Base-by-base conservation (phyloP, 2,888 invertebrate genomes). In the Pachliopta kotzebuea region DNA sequence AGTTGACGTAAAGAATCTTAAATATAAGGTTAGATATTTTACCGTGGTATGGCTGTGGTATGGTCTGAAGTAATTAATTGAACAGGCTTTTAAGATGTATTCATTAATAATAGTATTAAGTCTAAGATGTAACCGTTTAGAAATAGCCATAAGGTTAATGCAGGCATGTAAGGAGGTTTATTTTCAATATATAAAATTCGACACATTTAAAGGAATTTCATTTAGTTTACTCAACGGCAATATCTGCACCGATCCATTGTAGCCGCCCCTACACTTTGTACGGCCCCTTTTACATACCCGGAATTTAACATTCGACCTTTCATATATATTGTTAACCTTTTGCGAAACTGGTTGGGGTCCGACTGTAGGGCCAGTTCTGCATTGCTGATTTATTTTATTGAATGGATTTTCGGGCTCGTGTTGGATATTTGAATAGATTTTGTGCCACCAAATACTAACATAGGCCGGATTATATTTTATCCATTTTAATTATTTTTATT, bases 251-350 rank as follows among this genome's bases (percentile, higher is more conserved):
- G 57, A 58, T 58, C 65, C 54, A 61, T 63, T 63, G 67, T 73
- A 68, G 70, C 67, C 64, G 69, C 68, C 74, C 70, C 68, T 70
- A 53, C 56, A 70, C 64, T 68, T 69, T 69, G 69, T 74, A 74
- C 76, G 77, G 75, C 76, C 68, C 72, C 66, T 70, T 71, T 73
- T 71, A 75, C 73, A 74, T 74, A 76, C 75, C 75, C 72, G 74
- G 76, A 73, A 77, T 79, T 79, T 77, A 78, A 72, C 76, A 75
- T 75, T 68, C 75, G 77, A 77, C 81, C 81, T 84, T 83, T 80
- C 68, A 71, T 67, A 71, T 68, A 68, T 75, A 70, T 76, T 78
- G 73, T 77, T 77, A 80, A 83, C 81, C 78, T 81, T 80, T 78
- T 64, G 73, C 70, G 69, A 77, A 78, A 78, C 75, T 76, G 73